Percentiles rank a stretch among this genome's conserved stretches.
These are phyloP conservation scores for Mystacides longicornis DNA, from an alignment of 2,888 invertebrate species.

Conservation along the genomic window DNA sequence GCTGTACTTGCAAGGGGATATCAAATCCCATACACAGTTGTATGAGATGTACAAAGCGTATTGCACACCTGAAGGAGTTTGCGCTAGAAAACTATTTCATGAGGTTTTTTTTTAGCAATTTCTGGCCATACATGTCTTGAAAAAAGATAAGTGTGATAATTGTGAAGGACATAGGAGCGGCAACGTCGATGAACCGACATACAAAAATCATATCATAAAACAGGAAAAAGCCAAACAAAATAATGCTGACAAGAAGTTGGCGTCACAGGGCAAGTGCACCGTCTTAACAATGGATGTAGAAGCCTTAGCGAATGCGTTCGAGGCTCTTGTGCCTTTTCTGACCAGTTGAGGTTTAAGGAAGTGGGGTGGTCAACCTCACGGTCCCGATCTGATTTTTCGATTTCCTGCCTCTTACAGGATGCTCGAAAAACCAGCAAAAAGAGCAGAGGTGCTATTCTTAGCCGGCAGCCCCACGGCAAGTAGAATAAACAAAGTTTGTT, in stretches of 20 bases:
- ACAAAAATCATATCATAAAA: background rate
- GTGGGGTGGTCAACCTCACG: no score
- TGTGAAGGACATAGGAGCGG: constrained; percentile 1
- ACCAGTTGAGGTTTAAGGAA: no score
- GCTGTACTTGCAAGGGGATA: background rate
- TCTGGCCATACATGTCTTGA: background rate
- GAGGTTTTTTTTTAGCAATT: background rate
- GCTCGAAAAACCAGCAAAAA: no score
- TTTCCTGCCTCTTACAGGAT: no score
- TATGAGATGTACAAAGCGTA: constrained; percentile 1
- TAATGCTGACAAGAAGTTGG: background rate
- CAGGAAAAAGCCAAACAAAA: background rate
- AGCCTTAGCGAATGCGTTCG: no score
- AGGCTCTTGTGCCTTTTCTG: no score
- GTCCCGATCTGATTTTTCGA: no score
- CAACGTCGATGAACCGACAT: background rate
- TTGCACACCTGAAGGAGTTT: constrained; percentile 1
- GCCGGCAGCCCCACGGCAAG: no score
- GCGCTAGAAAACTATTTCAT: constrained; percentile 1
- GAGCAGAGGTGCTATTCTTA: no score
- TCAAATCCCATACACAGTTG: constrained; percentile 1
- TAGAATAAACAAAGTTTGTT: no score
- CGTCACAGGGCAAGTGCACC: background rate
- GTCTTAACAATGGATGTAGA: constrained; percentile 1
- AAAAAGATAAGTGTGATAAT: constrained; percentile 4